Percentiles rank a stretch among this genome's conserved stretches.
These are phyloP conservation scores for Pseudomyrmex pallidus DNA, from an alignment of 1,140 invertebrate species.

Conservation along the genomic window DNA sequence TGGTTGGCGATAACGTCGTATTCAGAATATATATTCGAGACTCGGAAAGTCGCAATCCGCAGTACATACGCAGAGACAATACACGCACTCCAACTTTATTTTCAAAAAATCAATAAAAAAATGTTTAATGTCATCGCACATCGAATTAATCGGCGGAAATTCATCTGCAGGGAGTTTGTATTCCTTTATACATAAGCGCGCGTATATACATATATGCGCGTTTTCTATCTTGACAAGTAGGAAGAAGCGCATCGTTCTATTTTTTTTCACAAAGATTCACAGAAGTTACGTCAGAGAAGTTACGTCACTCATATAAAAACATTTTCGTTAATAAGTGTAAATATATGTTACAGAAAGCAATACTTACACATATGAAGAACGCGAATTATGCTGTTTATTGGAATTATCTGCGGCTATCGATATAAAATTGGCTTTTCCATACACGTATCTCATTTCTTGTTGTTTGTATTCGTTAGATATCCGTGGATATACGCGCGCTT, in stretches of 20 bases:
- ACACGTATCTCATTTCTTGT: neutral
- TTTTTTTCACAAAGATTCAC: slow-evolving; percentile 51
- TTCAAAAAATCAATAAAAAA: slow-evolving; percentile 52
- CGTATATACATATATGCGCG: too few species aligned
- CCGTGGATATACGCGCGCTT: too few species aligned
- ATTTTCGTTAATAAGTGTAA: slow-evolving; percentile 16
- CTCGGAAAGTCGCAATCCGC: too few species aligned
- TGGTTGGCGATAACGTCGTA: slow-evolving; percentile 21
- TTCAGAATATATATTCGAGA: neutral
- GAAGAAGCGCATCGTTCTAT: slow-evolving; percentile 14
- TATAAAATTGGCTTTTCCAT: neutral
- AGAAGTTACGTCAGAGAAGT: slow-evolving; percentile 27
- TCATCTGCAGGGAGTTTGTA: slow-evolving; percentile 21
- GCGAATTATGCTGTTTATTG: neutral
- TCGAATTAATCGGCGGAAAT: slow-evolving; percentile 45
- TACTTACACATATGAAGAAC: neutral
- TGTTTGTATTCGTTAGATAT: neutral
- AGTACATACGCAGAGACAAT: neutral
- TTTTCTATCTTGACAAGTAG: slow-evolving; percentile 16
- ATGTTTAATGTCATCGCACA: slow-evolving; percentile 54
- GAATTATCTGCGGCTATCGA: neutral
- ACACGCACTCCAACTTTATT: slow-evolving; percentile 31
- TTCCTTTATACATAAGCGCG: too few species aligned
- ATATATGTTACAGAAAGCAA: neutral
- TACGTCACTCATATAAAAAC: slow-evolving; percentile 37